A percentile compares a stretch with the other conserved stretches of the same genome.
phyloP scores from a whole-genome alignment of 2,113 vertebrate species.

The Amblyopsis rosae region DNA sequence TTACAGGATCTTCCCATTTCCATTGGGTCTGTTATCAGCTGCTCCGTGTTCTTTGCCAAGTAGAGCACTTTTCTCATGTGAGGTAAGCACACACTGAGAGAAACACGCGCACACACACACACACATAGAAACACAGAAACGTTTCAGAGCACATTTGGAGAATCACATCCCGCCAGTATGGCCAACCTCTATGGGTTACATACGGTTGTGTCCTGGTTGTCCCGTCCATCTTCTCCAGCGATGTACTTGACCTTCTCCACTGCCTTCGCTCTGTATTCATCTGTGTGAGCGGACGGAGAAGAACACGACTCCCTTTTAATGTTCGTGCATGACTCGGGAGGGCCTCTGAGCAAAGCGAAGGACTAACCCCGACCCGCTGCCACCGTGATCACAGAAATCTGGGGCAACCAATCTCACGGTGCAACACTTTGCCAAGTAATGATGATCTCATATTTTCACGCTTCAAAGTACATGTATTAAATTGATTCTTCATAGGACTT shows the following conservation, averaged over 20 bases:
- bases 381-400: conserved; percentile 19
- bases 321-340: background rate
- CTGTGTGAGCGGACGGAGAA: conserved; percentile 60
- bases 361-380: conserved; percentile 25
- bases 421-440: conserved; percentile 58
- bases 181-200: conserved; percentile 9
- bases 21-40: conserved; percentile 62
- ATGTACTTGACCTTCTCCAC: conserved; percentile 89
- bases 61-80: conserved; percentile 75
- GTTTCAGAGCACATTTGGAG: background rate
- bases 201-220: conserved; percentile 75
- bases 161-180: background rate
- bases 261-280: conserved; percentile 95
- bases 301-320: conserved; percentile 38
- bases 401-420: conserved; percentile 46
- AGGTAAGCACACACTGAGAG: background rate
- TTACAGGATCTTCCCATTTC: conserved; percentile 76
- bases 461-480: conserved; percentile 40
- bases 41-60: conserved; percentile 62
- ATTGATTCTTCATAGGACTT: no score
- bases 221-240: conserved; percentile 68
- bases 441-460: conserved; percentile 50
- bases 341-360: background rate
- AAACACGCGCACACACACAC: background rate
- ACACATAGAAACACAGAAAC: background rate